Conservation (phyloP, 1,140 invertebrate species). For the Drosophila prosaltans region DNA sequence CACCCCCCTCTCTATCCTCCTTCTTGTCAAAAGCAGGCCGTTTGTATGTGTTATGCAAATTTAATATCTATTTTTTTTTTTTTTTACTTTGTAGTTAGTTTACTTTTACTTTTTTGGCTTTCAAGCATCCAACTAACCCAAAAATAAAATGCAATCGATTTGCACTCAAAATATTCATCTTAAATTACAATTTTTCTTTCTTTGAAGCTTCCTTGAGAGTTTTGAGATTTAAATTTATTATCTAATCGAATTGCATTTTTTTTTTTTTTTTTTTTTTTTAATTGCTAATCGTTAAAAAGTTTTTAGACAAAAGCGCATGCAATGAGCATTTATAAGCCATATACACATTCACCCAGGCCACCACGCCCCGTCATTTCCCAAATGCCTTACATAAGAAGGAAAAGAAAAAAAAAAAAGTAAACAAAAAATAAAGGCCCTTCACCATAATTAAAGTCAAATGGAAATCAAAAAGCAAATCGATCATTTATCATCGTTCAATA, state of each 20-base stretch:
- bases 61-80: constrained; percentile 6
- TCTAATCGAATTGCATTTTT: neutral
- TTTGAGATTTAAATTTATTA: constrained; percentile 4
- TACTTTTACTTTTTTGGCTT: constrained; percentile 18
- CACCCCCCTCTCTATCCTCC: neutral
- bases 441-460: constrained; percentile 13
- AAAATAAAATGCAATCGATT: constrained; percentile 8
- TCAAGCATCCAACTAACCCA: constrained; percentile 9
- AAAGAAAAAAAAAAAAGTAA: neutral
- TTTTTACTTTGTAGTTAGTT: constrained; percentile 6
- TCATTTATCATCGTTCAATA: constrained; percentile 3
- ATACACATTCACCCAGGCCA: neutral
- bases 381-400: constrained; percentile 7
- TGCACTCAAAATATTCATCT: neutral
- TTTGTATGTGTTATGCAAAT: constrained; percentile 4
- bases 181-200: neutral
- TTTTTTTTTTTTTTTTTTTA: neutral
- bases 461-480: constrained; percentile 4
- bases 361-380: constrained; percentile 5
- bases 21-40: neutral
- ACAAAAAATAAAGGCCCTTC: neutral
- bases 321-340: constrained; percentile 1
- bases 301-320: neutral
- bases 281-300: neutral
- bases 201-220: constrained; percentile 2